phyloP scores from a whole-genome alignment of 2,797 vertebrate genomes.

The Lacerta bilineata region DNA sequence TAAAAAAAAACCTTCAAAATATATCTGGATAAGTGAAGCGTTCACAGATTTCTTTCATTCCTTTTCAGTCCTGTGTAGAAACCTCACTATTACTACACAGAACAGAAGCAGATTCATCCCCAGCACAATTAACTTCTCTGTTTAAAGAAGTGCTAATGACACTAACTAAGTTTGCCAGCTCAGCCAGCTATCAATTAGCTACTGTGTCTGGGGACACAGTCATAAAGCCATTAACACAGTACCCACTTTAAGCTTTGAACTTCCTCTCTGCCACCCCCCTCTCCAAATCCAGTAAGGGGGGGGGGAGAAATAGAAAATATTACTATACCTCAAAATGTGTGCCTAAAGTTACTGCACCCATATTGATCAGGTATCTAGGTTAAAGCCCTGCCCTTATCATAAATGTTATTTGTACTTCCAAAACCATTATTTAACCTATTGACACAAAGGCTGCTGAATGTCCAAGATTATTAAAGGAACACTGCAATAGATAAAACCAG shows the following conservation, averaged over 20 bases:
- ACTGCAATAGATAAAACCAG: background rate
- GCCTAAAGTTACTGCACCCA: background rate
- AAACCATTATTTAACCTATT: background rate
- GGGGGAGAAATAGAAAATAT: background rate
- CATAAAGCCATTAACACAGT: background rate
- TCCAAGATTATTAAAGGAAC: background rate
- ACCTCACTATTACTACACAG: slow-evolving; percentile 1
- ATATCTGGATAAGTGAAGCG: slow-evolving; percentile 5
- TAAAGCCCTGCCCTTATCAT: slow-evolving; percentile 10
- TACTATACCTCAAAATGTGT: background rate
- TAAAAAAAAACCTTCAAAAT: background rate
- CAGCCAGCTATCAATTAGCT: slow-evolving; percentile 42
- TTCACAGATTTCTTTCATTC: slow-evolving; percentile 29
- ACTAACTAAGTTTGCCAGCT: slow-evolving; percentile 37
- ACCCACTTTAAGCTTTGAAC: background rate
- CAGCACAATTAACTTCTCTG: slow-evolving; percentile 30
- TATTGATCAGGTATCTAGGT: background rate
- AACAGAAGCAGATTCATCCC: slow-evolving; percentile 27
- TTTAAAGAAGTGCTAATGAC: slow-evolving; percentile 23
- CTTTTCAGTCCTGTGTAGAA: slow-evolving; percentile 16
- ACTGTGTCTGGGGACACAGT: slow-evolving; percentile 14
- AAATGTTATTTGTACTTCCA: background rate
- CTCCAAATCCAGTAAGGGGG: background rate
- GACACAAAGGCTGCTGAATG: background rate
- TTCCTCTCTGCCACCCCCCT: background rate